Base-by-base conservation (phyloP, 2,888 invertebrate species). In the Volucella inflata region DNA sequence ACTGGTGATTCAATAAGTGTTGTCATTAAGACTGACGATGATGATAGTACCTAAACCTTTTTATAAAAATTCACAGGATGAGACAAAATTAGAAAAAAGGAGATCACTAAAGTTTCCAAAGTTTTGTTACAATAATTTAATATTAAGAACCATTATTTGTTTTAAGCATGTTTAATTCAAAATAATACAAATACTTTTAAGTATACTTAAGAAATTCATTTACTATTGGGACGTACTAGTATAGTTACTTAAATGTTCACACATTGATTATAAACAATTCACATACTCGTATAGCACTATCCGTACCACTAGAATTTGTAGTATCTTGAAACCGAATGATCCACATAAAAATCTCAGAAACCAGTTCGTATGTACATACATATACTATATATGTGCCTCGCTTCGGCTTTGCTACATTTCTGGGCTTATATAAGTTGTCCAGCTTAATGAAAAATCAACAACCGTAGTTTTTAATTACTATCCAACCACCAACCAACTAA, bases 381-480 rank as follows among this genome's bases (percentile, higher is more conserved):
- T n/a, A n/a, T n/a, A n/a, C n/a, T n/a, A n/a, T n/a, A n/a, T 42
- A 42, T 59, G 17, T 16, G 6, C 30, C 6, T 1, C 6, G 30
- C 30, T 30, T 30, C 6, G 30, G 6, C 6, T 30, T 36, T 57
- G 42, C 55, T 42, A 21, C 53, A 48, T 60, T 12, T 12, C 3
- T 57, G 60, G 12, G 65, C 38, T 74, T 59, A 60, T 46, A 67
- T 38, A 67, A 71, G 64, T 38, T 68, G 14, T 17, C 8, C 75
- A 64, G 55, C 55, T 68, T 62, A 75, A 75, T 68, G 68, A 68
- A 80, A 79, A 79, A 80, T 53, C 67, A 74, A 67, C 80, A 74
- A 79, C 30, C 48, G n/a, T 48, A 62, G 16, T 17, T 53, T 72
- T 79, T 72, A 67, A 67, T 79, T 79, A 67, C 65, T 55, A 46